These are phyloP conservation scores for Pristionchus japonicus DNA, from an alignment of 2,888 invertebrate species.

Conservation along the genomic window DNA sequence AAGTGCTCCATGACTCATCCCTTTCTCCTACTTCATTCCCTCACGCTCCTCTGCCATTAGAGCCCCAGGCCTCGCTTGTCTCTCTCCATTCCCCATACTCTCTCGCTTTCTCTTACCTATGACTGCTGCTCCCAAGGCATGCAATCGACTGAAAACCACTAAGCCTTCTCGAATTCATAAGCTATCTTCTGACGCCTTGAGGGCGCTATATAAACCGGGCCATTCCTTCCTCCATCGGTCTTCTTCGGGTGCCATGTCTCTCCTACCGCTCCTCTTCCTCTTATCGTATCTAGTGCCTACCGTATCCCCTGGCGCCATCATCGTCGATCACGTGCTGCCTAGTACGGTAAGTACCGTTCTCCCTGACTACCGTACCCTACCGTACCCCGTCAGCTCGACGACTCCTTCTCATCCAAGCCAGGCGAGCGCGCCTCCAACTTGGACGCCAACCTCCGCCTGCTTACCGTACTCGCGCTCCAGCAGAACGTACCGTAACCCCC, in stretches of 20 bases:
- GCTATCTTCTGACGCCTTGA: background rate
- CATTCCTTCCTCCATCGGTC: background rate
- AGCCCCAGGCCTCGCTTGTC: background rate
- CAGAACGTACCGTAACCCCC: constrained; percentile 56
- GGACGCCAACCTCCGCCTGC: constrained; percentile 63
- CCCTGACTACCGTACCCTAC: background rate
- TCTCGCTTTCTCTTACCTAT: background rate
- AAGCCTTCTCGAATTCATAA: constrained; percentile 39
- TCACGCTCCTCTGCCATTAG: constrained; percentile 6
- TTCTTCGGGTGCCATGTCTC: background rate
- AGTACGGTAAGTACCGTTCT: constrained; percentile 31
- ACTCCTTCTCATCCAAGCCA: constrained; percentile 54
- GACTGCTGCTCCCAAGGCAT: background rate
- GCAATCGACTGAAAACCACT: constrained; percentile 22
- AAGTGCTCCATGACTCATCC: constrained; percentile 34
- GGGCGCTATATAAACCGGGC: constrained; percentile 24
- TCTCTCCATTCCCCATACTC: background rate
- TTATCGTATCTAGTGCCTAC: background rate
- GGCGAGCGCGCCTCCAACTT: constrained; percentile 62
- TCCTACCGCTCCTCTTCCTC: background rate
- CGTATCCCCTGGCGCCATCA: background rate
- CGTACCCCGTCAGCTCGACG: constrained; percentile 52
- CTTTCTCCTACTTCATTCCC: background rate
- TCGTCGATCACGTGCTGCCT: constrained; percentile 39
- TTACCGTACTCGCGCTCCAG: constrained; percentile 60